phyloP scores from a whole-genome alignment of 2,888 invertebrate species.

The Toxonevra muliebris region DNA sequence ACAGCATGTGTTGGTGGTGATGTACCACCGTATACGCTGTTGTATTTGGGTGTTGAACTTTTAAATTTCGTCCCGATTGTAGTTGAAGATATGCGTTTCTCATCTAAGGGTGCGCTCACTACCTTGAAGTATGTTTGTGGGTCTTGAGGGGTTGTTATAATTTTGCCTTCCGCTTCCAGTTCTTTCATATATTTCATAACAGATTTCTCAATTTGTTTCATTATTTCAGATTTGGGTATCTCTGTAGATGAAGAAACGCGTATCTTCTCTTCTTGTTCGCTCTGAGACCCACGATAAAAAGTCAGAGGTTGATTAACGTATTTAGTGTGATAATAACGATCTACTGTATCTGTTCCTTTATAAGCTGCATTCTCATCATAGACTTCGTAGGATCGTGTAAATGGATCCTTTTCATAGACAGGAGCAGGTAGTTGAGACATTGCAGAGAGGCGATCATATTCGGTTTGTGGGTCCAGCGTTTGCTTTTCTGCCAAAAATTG shows the following conservation, averaged over 20 bases:
- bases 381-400: conserved; percentile 51
- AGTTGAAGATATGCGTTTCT: conserved; percentile 51
- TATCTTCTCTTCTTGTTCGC: conserved; percentile 51
- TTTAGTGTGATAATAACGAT: conserved; percentile 51
- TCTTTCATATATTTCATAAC: conserved; percentile 65
- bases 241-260: conserved; percentile 58
- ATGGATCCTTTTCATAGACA: conserved; percentile 56
- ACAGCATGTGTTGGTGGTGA: conserved; percentile 18
- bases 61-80: conserved; percentile 59
- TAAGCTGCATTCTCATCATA: conserved; percentile 42
- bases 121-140: conserved; percentile 57
- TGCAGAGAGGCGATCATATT: conserved; percentile 12
- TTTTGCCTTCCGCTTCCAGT: conserved; percentile 61
- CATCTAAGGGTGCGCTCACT: conserved; percentile 47
- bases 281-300: conserved; percentile 34
- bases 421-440: conserved; percentile 44
- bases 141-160: conserved; percentile 51
- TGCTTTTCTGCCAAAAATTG: conserved; percentile 35
- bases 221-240: conserved; percentile 61
- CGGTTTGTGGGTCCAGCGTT: conserved; percentile 18
- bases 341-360: conserved; percentile 22
- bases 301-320: conserved; percentile 44
- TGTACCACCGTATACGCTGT: conserved; percentile 9
- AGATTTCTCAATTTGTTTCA: conserved; percentile 64
- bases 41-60: conserved; percentile 15